A percentile compares a stretch with the other conserved stretches of the same genome.
These are phyloP conservation scores for Amazona vittata DNA, from an alignment of 2,113 vertebrate genomes.

Conservation along the genomic window DNA sequence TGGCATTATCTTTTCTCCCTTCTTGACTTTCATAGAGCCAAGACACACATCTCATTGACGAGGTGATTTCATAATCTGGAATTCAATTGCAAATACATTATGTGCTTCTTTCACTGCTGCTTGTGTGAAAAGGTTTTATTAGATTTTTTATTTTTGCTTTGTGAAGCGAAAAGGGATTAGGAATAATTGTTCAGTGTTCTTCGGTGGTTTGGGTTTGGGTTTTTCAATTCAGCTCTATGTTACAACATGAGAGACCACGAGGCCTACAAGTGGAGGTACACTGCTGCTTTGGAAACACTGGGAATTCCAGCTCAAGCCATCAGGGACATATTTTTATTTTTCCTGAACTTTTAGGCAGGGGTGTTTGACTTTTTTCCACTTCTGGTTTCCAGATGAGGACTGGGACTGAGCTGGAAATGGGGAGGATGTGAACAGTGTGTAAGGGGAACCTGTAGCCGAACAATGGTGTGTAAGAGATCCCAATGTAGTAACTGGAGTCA, in stretches of 20 bases:
- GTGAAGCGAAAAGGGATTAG: not conserved
- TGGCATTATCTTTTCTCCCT: not conserved
- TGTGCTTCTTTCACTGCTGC: not conserved
- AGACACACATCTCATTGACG: not conserved
- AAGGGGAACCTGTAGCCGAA: not conserved
- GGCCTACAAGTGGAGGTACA: not conserved
- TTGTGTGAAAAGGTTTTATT: not conserved
- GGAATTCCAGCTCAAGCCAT: not conserved
- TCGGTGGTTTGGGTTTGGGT: not conserved
- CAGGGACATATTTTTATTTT: not conserved
- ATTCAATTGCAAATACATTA: not conserved
- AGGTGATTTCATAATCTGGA: not conserved
- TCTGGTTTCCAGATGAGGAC: not conserved
- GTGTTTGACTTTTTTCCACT: not conserved
- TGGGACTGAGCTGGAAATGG: not conserved
- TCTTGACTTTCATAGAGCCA: not conserved
- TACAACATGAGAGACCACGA: not conserved
- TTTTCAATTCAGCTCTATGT: not conserved
- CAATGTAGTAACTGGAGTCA: rapidly evolving
- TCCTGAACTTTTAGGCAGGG: not conserved
- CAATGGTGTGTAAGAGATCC: not conserved
- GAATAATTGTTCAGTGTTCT: not conserved
- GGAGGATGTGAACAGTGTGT: not conserved
- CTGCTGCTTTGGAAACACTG: not conserved
- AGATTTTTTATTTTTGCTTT: not conserved